Conservation (phyloP, 2,113 vertebrate species). For the Kryptolebias marmoratus region DNA sequence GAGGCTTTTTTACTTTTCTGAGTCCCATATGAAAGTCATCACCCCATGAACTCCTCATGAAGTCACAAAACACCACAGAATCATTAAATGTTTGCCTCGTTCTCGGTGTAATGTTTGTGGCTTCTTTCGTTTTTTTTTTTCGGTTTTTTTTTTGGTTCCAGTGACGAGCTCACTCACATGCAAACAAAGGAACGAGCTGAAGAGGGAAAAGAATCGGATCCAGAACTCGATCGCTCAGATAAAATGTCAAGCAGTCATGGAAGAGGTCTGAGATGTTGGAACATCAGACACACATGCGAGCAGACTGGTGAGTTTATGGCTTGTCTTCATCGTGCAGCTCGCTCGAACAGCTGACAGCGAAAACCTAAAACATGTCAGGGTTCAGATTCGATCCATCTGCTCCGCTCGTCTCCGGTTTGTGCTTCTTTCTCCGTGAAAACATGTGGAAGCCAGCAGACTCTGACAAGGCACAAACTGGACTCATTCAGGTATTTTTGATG, state of each 20-base stretch:
- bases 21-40: slow-evolving; percentile 72
- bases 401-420: slow-evolving; percentile 1
- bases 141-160: slow-evolving; percentile 44
- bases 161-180: slow-evolving; percentile 51
- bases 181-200: slow-evolving; percentile 45
- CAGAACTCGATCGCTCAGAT: slow-evolving; percentile 27
- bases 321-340: slow-evolving; percentile 26
- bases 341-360: slow-evolving; percentile 30
- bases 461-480: slow-evolving; percentile 10
- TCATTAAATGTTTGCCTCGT: slow-evolving; percentile 63
- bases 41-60: slow-evolving; percentile 42
- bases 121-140: slow-evolving; percentile 12
- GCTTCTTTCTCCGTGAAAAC: slow-evolving; percentile 26
- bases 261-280: slow-evolving; percentile 21
- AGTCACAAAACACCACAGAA: slow-evolving; percentile 73
- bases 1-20: slow-evolving; percentile 57
- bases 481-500: slow-evolving; percentile 29
- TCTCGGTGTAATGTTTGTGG: slow-evolving; percentile 60
- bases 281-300: background rate
- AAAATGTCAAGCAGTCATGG: slow-evolving; percentile 43
- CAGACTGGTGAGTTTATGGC: slow-evolving; percentile 23
- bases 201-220: slow-evolving; percentile 9
- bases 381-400: slow-evolving; percentile 29
- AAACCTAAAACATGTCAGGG: slow-evolving; percentile 7
- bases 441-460: background rate